Conservation (phyloP, 2,888 invertebrate genomes). For the Corbicula japonica region DNA sequence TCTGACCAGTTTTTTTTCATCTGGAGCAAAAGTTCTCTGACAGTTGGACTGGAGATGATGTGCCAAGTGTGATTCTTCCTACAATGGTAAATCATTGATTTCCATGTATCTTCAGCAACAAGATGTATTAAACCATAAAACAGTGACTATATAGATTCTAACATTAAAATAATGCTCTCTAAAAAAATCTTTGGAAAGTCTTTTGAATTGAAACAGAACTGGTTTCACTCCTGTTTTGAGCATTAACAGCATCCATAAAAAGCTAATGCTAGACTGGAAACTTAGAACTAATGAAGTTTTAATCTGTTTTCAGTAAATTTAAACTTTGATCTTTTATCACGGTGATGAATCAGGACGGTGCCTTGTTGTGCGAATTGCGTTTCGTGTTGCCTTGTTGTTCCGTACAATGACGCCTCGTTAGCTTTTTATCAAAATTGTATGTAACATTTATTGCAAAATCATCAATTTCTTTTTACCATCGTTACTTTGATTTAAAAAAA, state of each 20-base stretch:
- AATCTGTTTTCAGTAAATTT: background rate
- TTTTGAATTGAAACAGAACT: background rate
- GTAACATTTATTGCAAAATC: too few relatives aligned
- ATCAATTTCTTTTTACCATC: too few relatives aligned
- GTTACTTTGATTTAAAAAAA: too few relatives aligned
- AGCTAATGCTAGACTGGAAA: background rate
- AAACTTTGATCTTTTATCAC: background rate
- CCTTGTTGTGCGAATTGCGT: too few relatives aligned
- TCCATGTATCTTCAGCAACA: too few relatives aligned
- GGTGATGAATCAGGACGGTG: too few relatives aligned
- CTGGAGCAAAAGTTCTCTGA: conserved; percentile 6
- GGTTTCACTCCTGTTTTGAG: background rate
- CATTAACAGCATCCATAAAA: conserved; percentile 2
- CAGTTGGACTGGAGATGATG: conserved; percentile 1
- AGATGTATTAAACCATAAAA: conserved; percentile 1
- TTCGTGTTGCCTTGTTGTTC: too few relatives aligned
- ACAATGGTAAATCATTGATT: background rate
- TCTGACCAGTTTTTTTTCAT: too few relatives aligned
- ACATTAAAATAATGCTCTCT: background rate
- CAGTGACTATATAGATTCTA: background rate
- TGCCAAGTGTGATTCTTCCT: conserved; percentile 4
- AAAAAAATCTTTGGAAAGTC: background rate
- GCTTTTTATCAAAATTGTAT: too few relatives aligned
- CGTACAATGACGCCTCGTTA: too few relatives aligned
- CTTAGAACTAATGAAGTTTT: background rate